These are phyloP conservation scores for Ylistrum balloti DNA, from an alignment of 1,140 invertebrate genomes.

Conservation along the genomic window DNA sequence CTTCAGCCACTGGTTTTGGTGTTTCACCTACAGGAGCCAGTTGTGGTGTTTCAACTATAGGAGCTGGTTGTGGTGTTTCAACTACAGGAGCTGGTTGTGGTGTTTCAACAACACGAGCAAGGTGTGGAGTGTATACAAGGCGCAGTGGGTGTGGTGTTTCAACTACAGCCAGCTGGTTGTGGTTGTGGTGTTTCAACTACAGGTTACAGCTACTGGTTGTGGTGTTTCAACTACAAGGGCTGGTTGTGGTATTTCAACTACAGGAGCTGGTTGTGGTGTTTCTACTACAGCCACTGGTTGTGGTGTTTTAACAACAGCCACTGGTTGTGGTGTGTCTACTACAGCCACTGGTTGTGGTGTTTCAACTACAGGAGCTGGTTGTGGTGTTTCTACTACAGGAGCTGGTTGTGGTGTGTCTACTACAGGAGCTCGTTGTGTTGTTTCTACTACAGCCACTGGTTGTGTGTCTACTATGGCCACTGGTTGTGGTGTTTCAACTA, in stretches of 20 bases:
- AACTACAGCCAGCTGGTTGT: background rate
- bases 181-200: slow-evolving; percentile 37
- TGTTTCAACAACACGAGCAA: too few species aligned
- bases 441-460: background rate
- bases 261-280: slow-evolving; percentile 1
- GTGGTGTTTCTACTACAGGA: too few species aligned
- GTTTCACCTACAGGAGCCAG: too few species aligned
- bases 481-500: background rate
- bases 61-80: too few species aligned
- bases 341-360: background rate
- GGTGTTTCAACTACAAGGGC: background rate
- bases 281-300: background rate
- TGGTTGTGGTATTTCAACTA: background rate
- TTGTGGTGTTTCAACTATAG: too few species aligned
- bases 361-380: background rate
- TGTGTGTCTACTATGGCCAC: too few species aligned
- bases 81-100: too few species aligned
- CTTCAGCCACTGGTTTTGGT: background rate
- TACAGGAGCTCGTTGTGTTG: background rate
- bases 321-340: too few species aligned
- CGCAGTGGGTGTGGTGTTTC: too few species aligned
- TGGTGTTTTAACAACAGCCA: background rate
- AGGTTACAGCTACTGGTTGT: background rate
- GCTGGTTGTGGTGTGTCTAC: slow-evolving; percentile 11
- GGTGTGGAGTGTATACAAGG: too few species aligned